Percentiles rank a stretch among this genome's conserved stretches.
Evolutionary conservation across 2,113 vertebrate genomes (phyloP).

Genomic region (Rhizomys pruinosus): DNA sequence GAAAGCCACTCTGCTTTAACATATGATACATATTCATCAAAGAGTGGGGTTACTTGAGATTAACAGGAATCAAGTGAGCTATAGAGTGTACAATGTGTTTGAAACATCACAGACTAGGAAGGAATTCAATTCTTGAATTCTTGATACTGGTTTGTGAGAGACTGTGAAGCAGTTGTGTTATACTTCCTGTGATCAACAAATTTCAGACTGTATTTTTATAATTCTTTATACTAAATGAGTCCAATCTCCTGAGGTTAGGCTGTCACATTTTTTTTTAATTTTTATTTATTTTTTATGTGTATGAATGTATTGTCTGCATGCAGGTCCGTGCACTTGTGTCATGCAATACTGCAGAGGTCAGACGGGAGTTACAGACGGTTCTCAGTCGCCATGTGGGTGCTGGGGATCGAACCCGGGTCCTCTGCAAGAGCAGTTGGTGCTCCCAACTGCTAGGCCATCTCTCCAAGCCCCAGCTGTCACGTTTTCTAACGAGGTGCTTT

Average conservation of each 20-base stretch:
- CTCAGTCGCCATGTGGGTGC: too few relatives aligned
- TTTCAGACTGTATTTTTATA: background rate
- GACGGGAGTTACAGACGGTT: too few relatives aligned
- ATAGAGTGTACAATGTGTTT: background rate
- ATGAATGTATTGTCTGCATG: too few relatives aligned
- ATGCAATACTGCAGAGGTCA: too few relatives aligned
- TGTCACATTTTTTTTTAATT: too few relatives aligned
- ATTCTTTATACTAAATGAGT: conserved; percentile 21
- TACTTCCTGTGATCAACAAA: background rate
- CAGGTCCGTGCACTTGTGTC: too few relatives aligned
- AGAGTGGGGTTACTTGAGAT: background rate
- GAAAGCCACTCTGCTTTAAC: conserved; percentile 39
- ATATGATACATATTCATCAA: conserved; percentile 28
- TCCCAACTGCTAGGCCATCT: too few relatives aligned
- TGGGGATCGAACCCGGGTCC: too few relatives aligned
- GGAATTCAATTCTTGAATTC: conserved; percentile 55
- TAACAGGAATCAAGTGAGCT: background rate
- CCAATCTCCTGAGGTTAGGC: conserved; percentile 2
- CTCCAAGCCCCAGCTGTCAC: too few relatives aligned
- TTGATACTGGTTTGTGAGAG: background rate
- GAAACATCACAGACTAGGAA: conserved; percentile 46
- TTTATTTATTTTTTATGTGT: too few relatives aligned
- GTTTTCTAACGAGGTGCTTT: background rate
- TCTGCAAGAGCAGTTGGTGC: too few relatives aligned
- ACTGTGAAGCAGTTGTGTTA: background rate